Conservation (phyloP, 2,113 vertebrate species). For the Garra rufa region DNA sequence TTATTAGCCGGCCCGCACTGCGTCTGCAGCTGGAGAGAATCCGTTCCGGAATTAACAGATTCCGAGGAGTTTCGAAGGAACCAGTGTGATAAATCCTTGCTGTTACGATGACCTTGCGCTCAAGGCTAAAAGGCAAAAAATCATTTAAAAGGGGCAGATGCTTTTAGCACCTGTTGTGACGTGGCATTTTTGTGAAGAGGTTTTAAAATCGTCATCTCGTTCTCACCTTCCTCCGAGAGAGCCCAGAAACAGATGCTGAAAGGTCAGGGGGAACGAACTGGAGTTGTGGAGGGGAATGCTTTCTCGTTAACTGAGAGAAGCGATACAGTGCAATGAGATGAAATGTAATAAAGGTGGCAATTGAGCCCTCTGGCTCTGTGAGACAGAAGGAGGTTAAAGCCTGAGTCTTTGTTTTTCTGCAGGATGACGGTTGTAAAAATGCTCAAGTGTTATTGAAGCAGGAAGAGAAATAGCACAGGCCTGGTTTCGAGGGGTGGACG, state of each 20-base stretch:
- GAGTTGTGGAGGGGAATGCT: conserved; percentile 18
- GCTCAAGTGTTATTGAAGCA: neutral
- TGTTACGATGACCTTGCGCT: neutral
- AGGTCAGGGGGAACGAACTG: conserved; percentile 21
- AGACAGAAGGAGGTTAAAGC: conserved; percentile 8
- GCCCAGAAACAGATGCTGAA: conserved; percentile 23
- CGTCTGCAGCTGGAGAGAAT: neutral
- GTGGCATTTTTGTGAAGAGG: conserved; percentile 53
- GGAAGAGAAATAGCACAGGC: conserved; percentile 2
- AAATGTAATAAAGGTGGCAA: conserved; percentile 42
- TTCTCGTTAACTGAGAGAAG: conserved; percentile 34
- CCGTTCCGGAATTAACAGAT: neutral
- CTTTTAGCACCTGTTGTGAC: conserved; percentile 56
- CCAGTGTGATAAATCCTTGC: neutral
- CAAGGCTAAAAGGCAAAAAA: conserved; percentile 26
- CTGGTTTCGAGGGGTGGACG: neutral
- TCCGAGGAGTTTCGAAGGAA: neutral
- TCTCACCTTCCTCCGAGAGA: conserved; percentile 43
- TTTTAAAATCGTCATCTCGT: conserved; percentile 38
- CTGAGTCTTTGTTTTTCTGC: conserved; percentile 25
- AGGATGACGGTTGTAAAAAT: conserved; percentile 26
- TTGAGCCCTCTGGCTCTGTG: conserved; percentile 18
- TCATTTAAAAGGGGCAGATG: conserved; percentile 20
- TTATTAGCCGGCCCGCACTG: conserved; percentile 47
- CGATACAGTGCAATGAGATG: conserved; percentile 31